A percentile compares a stretch with the other conserved stretches of the same genome.
Conservation (phyloP, 2,888 invertebrate genomes). For the Torymus aiolomorphi region DNA sequence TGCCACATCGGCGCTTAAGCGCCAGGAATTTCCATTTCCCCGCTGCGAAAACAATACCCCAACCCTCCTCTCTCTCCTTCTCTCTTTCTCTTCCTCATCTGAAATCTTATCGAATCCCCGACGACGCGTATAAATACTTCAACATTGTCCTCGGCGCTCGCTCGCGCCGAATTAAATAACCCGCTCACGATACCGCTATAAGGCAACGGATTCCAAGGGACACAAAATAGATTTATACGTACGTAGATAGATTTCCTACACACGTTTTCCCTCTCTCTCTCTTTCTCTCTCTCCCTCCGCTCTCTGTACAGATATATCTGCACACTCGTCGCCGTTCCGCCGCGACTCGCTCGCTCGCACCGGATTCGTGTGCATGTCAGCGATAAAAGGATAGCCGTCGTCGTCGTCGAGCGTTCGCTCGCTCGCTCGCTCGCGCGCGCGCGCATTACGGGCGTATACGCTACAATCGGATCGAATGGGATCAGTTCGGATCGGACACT, state of each 20-base stretch:
- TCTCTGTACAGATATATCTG: conserved; percentile 35
- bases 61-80: not conserved
- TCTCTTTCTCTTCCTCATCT: conserved; percentile 2
- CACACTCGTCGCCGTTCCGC: conserved; percentile 1
- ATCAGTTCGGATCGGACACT: conserved; percentile 50
- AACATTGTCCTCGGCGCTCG: conserved; percentile 21
- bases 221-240: conserved; percentile 54
- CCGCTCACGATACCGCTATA: conserved; percentile 37
- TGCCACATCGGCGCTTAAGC: too few species aligned
- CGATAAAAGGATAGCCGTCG: conserved; percentile 55
- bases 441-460: conserved; percentile 17
- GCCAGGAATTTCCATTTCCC: too few species aligned
- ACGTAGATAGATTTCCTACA: conserved; percentile 54
- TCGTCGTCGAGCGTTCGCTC: not conserved
- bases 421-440: not conserved
- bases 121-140: conserved; percentile 11
- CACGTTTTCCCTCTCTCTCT: conserved; percentile 31
- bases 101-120: conserved; percentile 33
- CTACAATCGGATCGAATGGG: conserved; percentile 56
- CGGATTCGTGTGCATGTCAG: conserved; percentile 54
- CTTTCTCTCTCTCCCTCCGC: conserved; percentile 53
- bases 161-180: conserved; percentile 41
- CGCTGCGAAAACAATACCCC: conserved; percentile 14
- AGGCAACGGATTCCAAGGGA: conserved; percentile 49
- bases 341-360: conserved; percentile 38